Evolutionary conservation across 2,113 vertebrate genomes (phyloP), one percentile per base, ranked within the genome.

Genomic region (Gasterosteus nipponicus): DNA sequence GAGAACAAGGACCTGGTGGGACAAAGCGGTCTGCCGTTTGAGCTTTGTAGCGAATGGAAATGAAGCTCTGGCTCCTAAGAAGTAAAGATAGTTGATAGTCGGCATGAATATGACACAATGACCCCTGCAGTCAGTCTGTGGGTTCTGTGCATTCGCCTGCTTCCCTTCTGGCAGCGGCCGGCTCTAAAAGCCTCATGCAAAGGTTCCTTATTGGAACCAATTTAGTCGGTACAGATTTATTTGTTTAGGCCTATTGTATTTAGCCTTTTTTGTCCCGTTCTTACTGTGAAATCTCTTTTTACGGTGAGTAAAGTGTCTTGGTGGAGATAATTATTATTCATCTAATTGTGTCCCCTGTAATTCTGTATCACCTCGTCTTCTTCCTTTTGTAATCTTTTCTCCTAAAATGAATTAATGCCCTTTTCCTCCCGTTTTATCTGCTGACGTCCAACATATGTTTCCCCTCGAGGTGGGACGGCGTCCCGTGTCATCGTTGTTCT

Each of bases 51-150:
- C n/a, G 16, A 12, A 42, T 9, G 2, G 29, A 62, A 61, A 61
- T 71, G 16, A 2, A 47, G 16, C 7, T 22, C 59, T 62, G 49
- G 11, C 38, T 69, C 29, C 33, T 15, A 63, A 41, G 46, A n/a
- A 26, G 16, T 61, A 70, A 14, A 16, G 44, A 68, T 35, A n/a
- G 49, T 39, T 51, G 8, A 51, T 22, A 69, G 22, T 41, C 26
- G 19, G 67, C 71, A 58, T 35, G 22, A 58, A 56, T 44, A 49
- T 46, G 33, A 60, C 38, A 9, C 18, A 71, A 7, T 63, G 63
- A 64, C 53, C 5, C 18, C 46, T 83, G 39, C 39, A 69, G 73
- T 42, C 29, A 31, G 49, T 14, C 59, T 15, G 8, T 1, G 5
- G 18, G 42, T 41, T 41, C 29, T 66, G 7, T 69, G 10, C 35